Base-by-base conservation (phyloP, 1,140 invertebrate species). In the Bombus waltoni region DNA sequence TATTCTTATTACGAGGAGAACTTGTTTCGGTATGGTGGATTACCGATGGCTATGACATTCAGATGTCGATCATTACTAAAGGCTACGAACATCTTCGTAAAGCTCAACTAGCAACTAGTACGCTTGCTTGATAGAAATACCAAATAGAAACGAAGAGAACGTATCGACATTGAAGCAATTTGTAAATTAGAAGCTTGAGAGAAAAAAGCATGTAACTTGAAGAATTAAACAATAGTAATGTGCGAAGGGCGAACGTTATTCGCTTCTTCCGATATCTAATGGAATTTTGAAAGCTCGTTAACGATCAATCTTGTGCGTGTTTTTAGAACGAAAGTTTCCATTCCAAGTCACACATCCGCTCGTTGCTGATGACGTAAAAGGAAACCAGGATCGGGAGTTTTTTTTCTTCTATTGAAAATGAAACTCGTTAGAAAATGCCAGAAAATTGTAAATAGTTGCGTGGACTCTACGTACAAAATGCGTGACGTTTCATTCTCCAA, bases 51-150 rank as follows among this genome's bases (percentile, higher is more conserved):
- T 68, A 35, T 68, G n/a, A 65, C 65, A 88, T 57, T 53, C 53
- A 68, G 65, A 74, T 25, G 83, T 81, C 71, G 44, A 74, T 85
- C 78, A 74, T 81, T 74, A 71, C 22, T 28, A 11, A n/a, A 42
- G 5, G 0, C 11, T 42, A 9, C 10, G 6, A 53, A 32, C 25
- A 3, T 25, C 9, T 44, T 28, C 1, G 13, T 8, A 35, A 25
- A 80, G 32, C 42, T 68, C 10, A 6, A 10, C 3, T 32, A 44
- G 25, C 18, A 35, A 25, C 8, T 9, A 13, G 3, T 8, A 22
- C 47, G 47, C 18, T 22, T 22, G 22, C 18, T 53, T 22, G 47
- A 22, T 53, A 22, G 18, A 53, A 53, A 53, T 53, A 22, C 0
- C 47, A 53, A 53, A 6, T 53, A 22, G 47, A 53, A 18, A 53